Conservation (phyloP, 1,140 invertebrate species). For the Arion vulgaris region DNA sequence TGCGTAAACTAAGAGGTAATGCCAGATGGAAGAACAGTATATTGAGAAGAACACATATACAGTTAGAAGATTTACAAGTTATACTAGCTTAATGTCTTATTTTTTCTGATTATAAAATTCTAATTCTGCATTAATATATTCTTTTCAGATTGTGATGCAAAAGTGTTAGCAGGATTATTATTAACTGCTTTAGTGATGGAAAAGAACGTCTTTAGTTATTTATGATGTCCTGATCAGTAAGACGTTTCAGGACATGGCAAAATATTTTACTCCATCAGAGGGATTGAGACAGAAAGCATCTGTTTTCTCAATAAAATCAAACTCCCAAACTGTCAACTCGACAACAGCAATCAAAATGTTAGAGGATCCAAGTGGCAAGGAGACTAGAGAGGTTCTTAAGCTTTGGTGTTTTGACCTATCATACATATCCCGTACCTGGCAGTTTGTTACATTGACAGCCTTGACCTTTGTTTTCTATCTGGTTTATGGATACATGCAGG, state of each 20-base stretch:
- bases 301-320: slow-evolving; percentile 15
- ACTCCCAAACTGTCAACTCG: neutral
- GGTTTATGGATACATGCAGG: slow-evolving; percentile 91
- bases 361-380: slow-evolving; percentile 22
- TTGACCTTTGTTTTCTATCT: slow-evolving; percentile 91
- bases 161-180: neutral
- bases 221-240: neutral
- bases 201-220: slow-evolving; percentile 7
- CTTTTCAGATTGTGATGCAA: neutral
- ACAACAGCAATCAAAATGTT: slow-evolving; percentile 27
- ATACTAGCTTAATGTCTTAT: too few relatives aligned
- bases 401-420: slow-evolving; percentile 83
- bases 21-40: too few relatives aligned
- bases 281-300: slow-evolving; percentile 35
- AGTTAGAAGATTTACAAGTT: too few relatives aligned
- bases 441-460: slow-evolving; percentile 84
- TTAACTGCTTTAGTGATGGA: neutral
- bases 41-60: too few relatives aligned
- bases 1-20: too few relatives aligned
- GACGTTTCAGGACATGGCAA: slow-evolving; percentile 16
- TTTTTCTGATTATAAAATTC: too few relatives aligned
- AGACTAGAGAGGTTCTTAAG: slow-evolving; percentile 72
- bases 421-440: slow-evolving; percentile 78
- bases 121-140: too few relatives aligned
- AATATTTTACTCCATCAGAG: slow-evolving; percentile 18